Evolutionary conservation across 2,113 vertebrate genomes (phyloP), one percentile per base, ranked within the genome.

Genomic region (Trogon surrucura): DNA sequence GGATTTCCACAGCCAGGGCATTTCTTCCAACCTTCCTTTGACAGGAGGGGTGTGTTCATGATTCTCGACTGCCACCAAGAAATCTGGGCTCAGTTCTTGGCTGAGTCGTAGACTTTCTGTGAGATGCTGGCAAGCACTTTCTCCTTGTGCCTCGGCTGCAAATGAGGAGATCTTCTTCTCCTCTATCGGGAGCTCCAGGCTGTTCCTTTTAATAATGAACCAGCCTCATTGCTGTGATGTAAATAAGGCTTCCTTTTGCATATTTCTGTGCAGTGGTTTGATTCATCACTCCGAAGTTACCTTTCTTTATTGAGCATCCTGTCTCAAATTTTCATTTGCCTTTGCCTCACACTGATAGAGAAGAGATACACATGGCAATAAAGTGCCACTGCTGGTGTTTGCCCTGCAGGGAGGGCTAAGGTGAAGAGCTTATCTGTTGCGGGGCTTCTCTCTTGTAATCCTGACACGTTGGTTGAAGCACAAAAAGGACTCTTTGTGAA

Each of bases 401-500:
- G 7, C 56, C 69, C 88, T 86, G 32, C 71, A 38, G 64, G 64
- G 45, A 57, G 45, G 82, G 73, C 56, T 44, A n/a, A 60, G n/a
- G 44, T 80, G 54, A 96, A 45, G 45, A 83, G 67, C 67, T 94
- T 84, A 70, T 93, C n/a, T 69, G 13, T 60, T 61, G 44, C 34
- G 91, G 82, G 25, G 25, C 65, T 95, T 64, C 64, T 58, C 16
- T 53, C 38, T 48, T 82, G 13, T 80, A 74, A 72, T 70, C 26
- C 78, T 53, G 77, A 25, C 70, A 38, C 6, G 16, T 67, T 45
- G 15, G 45, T 71, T 95, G 93, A 73, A 86, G 67, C 74, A 83
- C 69, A 61, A 48, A 80, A 66, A 88, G 4, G 21, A 62, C 58
- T 91, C 19, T 60, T 89, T 94, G 95, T 83, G 95, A 96, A 90